These are phyloP conservation scores for Gulo gulo DNA, from an alignment of 2,113 vertebrate species.

Conservation along the genomic window DNA sequence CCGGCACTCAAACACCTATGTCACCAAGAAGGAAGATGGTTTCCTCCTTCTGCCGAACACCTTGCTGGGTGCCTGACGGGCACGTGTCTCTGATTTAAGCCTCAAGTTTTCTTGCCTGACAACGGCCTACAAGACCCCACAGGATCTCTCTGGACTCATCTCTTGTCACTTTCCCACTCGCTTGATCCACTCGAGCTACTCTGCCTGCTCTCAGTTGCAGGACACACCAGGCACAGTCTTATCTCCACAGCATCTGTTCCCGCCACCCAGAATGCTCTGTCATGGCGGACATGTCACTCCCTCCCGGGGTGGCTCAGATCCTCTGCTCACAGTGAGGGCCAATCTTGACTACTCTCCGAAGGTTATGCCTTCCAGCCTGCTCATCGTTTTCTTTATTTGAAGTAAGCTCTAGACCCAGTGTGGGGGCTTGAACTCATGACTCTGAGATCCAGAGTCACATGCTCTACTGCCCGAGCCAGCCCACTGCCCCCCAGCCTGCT, in stretches of 20 bases:
- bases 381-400: not conserved
- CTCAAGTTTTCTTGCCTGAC: not conserved
- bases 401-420: not conserved
- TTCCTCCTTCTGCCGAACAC: not conserved
- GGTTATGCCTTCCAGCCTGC: no score
- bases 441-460: not conserved
- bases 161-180: rapidly evolving
- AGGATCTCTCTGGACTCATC: not conserved
- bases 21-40: not conserved
- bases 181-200: not conserved
- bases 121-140: not conserved
- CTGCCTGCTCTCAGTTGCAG: not conserved
- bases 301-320: not conserved
- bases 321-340: not conserved
- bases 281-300: not conserved
- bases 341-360: not conserved
- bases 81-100: not conserved
- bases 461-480: not conserved
- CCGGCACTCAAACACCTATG: not conserved
- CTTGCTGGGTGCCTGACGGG: not conserved
- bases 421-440: not conserved
- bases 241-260: not conserved
- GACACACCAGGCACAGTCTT: not conserved
- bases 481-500: no score
- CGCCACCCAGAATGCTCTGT: not conserved